These are phyloP conservation scores for Entomyzon cyanotis DNA, from an alignment of 2,113 vertebrate genomes.

Conservation along the genomic window DNA sequence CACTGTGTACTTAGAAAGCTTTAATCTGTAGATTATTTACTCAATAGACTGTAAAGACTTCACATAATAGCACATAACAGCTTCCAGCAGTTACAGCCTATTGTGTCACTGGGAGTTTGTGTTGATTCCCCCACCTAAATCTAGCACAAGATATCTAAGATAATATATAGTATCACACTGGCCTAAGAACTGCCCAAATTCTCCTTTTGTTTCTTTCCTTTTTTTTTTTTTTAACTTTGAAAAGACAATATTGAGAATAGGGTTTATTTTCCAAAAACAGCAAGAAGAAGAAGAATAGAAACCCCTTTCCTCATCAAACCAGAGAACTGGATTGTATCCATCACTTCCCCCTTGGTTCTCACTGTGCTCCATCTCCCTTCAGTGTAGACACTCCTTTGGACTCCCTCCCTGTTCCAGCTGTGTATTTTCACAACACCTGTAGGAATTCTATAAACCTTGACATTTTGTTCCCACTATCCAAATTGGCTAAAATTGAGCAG, in stretches of 20 bases:
- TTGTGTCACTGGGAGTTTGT: not conserved
- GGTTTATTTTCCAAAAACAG: not conserved
- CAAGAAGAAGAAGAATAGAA: not conserved
- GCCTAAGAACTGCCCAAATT: not conserved
- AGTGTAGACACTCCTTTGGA: not conserved
- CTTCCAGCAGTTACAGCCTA: not conserved
- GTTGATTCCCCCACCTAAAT: not conserved
- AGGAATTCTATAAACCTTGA: not conserved
- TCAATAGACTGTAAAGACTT: conserved; percentile 40
- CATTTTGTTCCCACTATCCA: not conserved
- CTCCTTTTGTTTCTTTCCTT: not conserved
- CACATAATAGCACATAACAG: not conserved
- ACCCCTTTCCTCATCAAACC: not conserved
- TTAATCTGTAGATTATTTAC: conserved; percentile 66
- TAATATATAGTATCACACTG: not conserved
- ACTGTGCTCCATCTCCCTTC: not conserved
- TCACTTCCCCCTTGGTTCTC: not conserved
- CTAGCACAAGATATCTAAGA: not conserved
- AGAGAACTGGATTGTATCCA: not conserved
- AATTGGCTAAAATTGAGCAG: not conserved
- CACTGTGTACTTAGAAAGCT: conserved; percentile 43
- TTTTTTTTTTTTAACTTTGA: not conserved
- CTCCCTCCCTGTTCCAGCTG: not conserved
- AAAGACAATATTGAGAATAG: not conserved
- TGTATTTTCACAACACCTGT: not conserved